phyloP scores from a whole-genome alignment of 2,888 invertebrate species.

The Agrotis clavis region DNA sequence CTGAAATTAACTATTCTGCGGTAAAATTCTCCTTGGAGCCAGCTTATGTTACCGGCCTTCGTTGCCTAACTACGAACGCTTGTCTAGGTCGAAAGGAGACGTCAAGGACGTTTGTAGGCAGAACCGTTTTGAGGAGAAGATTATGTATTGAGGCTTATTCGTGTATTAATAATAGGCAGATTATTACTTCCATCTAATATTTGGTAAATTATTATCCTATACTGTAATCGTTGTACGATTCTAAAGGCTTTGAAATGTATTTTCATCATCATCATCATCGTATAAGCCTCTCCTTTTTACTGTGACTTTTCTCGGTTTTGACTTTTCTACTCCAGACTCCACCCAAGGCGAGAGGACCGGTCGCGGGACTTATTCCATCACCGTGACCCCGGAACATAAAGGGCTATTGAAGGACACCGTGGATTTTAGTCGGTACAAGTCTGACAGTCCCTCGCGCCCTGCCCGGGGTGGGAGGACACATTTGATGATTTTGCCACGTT shows the following conservation, averaged over 20 bases:
- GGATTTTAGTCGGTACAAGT: no score
- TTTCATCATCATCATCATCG: neutral
- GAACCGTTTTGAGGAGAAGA: neutral
- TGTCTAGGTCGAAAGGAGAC: conserved; percentile 41
- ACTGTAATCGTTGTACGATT: neutral
- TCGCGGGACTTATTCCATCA: no score
- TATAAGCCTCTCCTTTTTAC: neutral
- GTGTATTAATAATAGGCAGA: neutral
- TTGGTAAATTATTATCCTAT: neutral
- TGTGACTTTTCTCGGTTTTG: no score
- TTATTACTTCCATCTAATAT: neutral
- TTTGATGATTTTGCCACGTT: no score
- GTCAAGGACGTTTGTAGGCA: conserved; percentile 28
- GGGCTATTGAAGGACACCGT: no score
- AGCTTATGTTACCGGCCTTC: conserved; percentile 30
- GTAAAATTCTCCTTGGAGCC: conserved; percentile 13
- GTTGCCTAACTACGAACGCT: conserved; percentile 37
- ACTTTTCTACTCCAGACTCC: no score
- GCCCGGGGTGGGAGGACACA: no score
- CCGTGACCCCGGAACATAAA: no score
- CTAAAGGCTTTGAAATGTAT: neutral
- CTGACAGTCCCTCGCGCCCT: no score
- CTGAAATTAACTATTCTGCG: neutral
- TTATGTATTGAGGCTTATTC: neutral
- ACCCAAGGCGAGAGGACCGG: no score